These are phyloP conservation scores for Pyrocoelia pectoralis DNA, from an alignment of 2,888 invertebrate genomes.

Conservation along the genomic window DNA sequence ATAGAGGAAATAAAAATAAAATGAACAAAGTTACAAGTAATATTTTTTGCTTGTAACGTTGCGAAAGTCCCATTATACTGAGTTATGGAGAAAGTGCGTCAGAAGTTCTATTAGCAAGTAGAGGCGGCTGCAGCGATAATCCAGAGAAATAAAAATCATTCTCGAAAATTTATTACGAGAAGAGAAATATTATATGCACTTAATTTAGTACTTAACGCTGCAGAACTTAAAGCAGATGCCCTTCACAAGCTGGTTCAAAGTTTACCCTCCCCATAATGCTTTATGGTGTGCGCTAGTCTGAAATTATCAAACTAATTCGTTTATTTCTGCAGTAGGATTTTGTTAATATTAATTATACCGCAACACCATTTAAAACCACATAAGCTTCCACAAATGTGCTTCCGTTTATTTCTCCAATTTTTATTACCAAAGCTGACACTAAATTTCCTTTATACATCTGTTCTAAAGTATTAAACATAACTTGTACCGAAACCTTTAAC, in stretches of 20 bases:
- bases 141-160: conserved; percentile 49
- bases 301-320: conserved; percentile 34
- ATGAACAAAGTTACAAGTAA: conserved; percentile 44
- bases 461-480: background rate
- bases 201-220: conserved; percentile 49
- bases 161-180: conserved; percentile 43
- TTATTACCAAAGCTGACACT: background rate
- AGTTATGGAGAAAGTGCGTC: conserved; percentile 54
- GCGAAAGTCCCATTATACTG: conserved; percentile 45
- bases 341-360: conserved; percentile 25
- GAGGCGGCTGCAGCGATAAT: conserved; percentile 51
- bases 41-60: conserved; percentile 42
- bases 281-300: conserved; percentile 29
- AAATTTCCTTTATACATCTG: conserved; percentile 2
- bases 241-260: conserved; percentile 23
- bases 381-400: conserved; percentile 10
- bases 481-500: background rate
- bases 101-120: conserved; percentile 55
- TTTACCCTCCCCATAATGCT: conserved; percentile 28
- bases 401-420: conserved; percentile 13
- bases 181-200: conserved; percentile 49
- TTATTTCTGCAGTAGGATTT: conserved; percentile 23
- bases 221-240: conserved; percentile 46
- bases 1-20: conserved; percentile 33
- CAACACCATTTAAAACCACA: conserved; percentile 20